Evolutionary conservation across 2,888 invertebrate genomes (phyloP), one percentile per base, ranked within the genome.

Genomic region (Mamestra brassicae): DNA sequence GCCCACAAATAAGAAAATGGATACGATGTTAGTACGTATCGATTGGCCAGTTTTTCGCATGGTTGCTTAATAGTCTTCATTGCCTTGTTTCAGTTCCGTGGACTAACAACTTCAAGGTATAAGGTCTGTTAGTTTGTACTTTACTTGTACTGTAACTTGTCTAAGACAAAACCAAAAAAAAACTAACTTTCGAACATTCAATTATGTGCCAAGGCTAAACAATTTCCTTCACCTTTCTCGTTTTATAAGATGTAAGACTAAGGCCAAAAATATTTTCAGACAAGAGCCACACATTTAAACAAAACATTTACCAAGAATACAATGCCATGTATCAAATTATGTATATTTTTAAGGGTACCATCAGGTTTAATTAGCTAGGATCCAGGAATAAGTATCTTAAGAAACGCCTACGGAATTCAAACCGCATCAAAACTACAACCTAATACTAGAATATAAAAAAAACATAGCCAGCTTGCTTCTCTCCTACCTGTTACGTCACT

Each of bases 1-100:
- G 73, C 79, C 83, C 78, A 86, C 76, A 82, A 77, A 78, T 71
- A 83, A 82, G 82, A 82, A 86, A 81, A 78, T 79, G 66, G 74
- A 65, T 74, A 78, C 55, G 62, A 52, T 57, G 54, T 84, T 71
- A 66, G 60, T 38, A 52, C 64, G 58, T 85, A 76, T 76, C 61
- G 64, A 77, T 69, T 77, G 36, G 74, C 71, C 65, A 77, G 74
- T 85, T 81, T 78, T 75, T 80, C 72, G 64, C 72, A 74, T 67
- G 66, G 62, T 60, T 79, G 73, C 63, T 75, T 63, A 60, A 60
- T 64, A 67, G 42, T 54, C 66, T 68, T 60, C 64, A 66, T 45
- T 77, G 34, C 47, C 47, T 68, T 62, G 42, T n/a, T 68, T 68
- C 55, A 62, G 55, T 52, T 60, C 15, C 13, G 10, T 38, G 34